phyloP scores from a whole-genome alignment of 2,888 invertebrate genomes.

The Dioctria linearis region DNA sequence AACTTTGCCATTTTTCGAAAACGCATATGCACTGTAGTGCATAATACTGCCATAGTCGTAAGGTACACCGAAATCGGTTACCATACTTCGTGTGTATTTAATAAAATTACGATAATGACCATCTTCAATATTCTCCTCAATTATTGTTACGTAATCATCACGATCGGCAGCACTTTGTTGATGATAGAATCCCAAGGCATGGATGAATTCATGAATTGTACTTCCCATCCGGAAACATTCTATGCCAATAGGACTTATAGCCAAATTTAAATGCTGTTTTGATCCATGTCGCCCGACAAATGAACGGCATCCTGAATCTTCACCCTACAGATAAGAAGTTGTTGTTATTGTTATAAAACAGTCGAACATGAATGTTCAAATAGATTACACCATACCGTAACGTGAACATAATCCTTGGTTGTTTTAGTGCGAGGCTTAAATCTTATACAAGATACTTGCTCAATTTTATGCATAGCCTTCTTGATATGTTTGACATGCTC shows the following conservation, averaged over 20 bases:
- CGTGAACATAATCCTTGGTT: slow-evolving; percentile 63
- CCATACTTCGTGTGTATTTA: slow-evolving; percentile 74
- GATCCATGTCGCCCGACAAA: too few relatives aligned
- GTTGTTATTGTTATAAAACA: background rate
- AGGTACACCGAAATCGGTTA: slow-evolving; percentile 77
- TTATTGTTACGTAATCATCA: slow-evolving; percentile 78
- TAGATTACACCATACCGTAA: slow-evolving; percentile 59
- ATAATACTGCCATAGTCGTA: slow-evolving; percentile 70
- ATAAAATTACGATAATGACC: slow-evolving; percentile 80
- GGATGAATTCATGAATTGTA: slow-evolving; percentile 69
- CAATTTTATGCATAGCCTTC: slow-evolving; percentile 80
- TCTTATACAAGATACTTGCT: slow-evolving; percentile 80
- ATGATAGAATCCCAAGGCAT: slow-evolving; percentile 84
- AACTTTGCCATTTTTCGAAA: slow-evolving; percentile 78
- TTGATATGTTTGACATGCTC: slow-evolving; percentile 76
- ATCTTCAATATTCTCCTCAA: slow-evolving; percentile 68
- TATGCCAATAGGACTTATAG: too few relatives aligned
- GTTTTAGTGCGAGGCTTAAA: slow-evolving; percentile 76
- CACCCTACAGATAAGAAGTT: too few relatives aligned
- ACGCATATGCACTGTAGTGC: slow-evolving; percentile 83
- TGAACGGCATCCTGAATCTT: too few relatives aligned
- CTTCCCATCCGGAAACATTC: slow-evolving; percentile 72
- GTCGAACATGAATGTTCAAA: background rate
- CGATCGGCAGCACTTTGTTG: slow-evolving; percentile 84
- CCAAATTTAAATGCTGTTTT: too few relatives aligned